phyloP scores from a whole-genome alignment of 2,113 vertebrate species.

The Austrofundulus limnaeus region DNA sequence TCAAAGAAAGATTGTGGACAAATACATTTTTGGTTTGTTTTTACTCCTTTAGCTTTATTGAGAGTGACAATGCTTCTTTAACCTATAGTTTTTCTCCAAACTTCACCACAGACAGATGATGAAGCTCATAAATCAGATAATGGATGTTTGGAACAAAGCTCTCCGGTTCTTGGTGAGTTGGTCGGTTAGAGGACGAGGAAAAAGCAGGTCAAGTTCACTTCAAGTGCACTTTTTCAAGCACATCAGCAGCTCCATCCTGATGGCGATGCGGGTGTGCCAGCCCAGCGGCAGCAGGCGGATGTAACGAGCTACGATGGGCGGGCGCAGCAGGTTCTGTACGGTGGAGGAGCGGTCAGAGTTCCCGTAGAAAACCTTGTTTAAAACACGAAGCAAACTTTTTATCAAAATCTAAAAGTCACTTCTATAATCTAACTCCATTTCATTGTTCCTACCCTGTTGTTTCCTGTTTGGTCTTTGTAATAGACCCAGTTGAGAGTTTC shows the following conservation, averaged over 20 bases:
- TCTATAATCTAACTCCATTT: neutral
- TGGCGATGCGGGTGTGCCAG: conserved; percentile 96
- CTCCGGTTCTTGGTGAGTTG: conserved; percentile 19
- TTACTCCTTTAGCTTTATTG: conserved; percentile 6
- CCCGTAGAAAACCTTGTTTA: conserved; percentile 90
- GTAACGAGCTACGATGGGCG: conserved; percentile 90
- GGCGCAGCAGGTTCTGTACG: conserved; percentile 94
- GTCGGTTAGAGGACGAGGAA: conserved; percentile 10
- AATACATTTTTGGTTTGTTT: neutral
- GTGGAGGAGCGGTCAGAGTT: conserved; percentile 92
- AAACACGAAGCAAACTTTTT: neutral
- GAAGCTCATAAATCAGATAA: neutral
- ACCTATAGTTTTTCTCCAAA: conserved; percentile 4
- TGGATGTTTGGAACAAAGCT: conserved; percentile 11
- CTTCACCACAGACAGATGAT: conserved; percentile 12
- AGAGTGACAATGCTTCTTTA: conserved; percentile 3
- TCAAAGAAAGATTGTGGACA: no score
- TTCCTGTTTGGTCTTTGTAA: conserved; percentile 96
- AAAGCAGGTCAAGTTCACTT: conserved; percentile 13
- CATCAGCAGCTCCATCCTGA: conserved; percentile 94
- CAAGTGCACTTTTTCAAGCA: conserved; percentile 90
- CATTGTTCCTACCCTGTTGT: conserved; percentile 87
- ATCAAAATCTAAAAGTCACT: neutral
- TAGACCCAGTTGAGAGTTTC: conserved; percentile 94
- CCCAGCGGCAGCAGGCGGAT: conserved; percentile 92